Base-by-base conservation (phyloP, 2,797 vertebrate genomes). In the Malurus leucopterus region DNA sequence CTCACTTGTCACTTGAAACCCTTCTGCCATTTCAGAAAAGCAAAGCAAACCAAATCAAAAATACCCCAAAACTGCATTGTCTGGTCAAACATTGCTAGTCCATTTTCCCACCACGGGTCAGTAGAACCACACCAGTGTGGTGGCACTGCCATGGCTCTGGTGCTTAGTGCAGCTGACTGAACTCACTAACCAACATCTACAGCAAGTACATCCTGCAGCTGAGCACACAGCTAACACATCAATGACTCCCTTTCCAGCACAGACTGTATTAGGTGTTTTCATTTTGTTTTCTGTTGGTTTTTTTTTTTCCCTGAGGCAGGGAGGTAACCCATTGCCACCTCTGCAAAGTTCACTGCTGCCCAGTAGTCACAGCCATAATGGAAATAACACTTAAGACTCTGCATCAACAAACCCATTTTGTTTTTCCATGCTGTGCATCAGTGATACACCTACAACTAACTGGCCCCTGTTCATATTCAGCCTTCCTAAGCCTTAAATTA, bases 191-290 rank as follows among this genome's bases (percentile, higher is more conserved):
- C 51, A 75, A 30, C 55, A 50, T 19, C 53, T 6, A 32, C 19
- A 50, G 53, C 46, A 51, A 51, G 3, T 2, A 26, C 2, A 1
- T 30, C n/a, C 0, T 72, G 43, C 0, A 51, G 43, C 2, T 54
- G 29, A 62, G 40, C 62, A 63, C 41, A 40, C 3, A 43, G 62
- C 15, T 61, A 44, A 53, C 7, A 1, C 3, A 51, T 5, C 30
- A 7, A 2, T 30, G 16, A 49, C 15, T 11, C 8, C 24, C 29
- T 5, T 82, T 61, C 51, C 40, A 50, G 43, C 62, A 77, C 11
- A 23, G 32, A 68, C n/a, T 65, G 57, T 7, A 34, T 36, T 9
- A 50, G 30, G 26, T 44, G 32, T 7, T 75, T 26, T 55, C 13
- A 3, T 8, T 13, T 36, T 12, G 2, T 8, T 77, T 73, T 70